Evolutionary conservation across 1,140 invertebrate species (phyloP).

Genomic region (Pygmarrhopalites habei): DNA sequence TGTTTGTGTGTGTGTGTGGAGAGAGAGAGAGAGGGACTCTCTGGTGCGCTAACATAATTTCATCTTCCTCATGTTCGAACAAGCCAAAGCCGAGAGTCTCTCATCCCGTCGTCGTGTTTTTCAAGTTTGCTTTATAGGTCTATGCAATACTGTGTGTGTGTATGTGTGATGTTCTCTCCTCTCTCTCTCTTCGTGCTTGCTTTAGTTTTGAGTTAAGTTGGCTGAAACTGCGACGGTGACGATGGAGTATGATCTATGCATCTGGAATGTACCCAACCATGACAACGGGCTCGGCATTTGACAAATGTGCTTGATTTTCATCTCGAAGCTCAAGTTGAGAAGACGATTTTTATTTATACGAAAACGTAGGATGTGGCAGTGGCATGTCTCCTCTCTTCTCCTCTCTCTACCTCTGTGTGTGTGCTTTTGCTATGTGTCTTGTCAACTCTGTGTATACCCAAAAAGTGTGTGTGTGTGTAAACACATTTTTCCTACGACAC

Average conservation of each 20-base stretch:
- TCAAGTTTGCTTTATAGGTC: no score
- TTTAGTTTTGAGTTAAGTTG: not conserved
- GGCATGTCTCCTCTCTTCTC: not conserved
- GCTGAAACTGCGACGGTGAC: slow-evolving; percentile 9
- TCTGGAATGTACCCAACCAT: slow-evolving; percentile 22
- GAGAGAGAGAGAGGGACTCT: not conserved
- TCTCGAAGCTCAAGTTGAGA: slow-evolving; percentile 7
- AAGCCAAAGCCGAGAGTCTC: no score
- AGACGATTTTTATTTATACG: slow-evolving; percentile 20
- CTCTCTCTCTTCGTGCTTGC: no score
- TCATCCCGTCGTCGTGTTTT: no score
- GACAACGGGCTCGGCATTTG: slow-evolving; percentile 21
- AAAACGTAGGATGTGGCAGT: not conserved
- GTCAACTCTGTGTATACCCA: no score
- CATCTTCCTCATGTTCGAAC: not conserved
- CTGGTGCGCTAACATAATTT: not conserved
- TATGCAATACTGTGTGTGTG: no score
- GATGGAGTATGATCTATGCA: slow-evolving; percentile 20
- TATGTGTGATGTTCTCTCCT: no score
- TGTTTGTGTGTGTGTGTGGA: not conserved
- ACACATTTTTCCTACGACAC: no score
- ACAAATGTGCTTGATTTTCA: slow-evolving; percentile 23
- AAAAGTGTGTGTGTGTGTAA: no score
- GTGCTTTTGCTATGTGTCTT: no score
- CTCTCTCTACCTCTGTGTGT: no score